Evolutionary conservation across 2,113 vertebrate species (phyloP), one percentile per base, ranked within the genome.

Genomic region (Cercocebus atys): DNA sequence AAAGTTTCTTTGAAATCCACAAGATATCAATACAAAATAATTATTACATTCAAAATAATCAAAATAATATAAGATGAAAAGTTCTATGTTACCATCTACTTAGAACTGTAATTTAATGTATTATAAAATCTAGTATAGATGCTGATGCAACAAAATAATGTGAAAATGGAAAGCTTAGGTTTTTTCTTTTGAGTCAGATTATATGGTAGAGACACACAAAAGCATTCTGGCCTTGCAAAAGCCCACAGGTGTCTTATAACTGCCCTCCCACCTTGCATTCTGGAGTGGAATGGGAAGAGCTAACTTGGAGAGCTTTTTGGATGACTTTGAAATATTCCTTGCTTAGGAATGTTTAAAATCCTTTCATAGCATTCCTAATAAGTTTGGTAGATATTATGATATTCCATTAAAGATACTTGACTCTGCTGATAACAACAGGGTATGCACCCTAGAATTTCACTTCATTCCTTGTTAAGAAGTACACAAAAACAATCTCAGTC

Each of bases 291-390:
- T 73, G 27, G 43, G 23, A 93, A 95, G 11, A 13, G 73, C 17
- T 59, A 80, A 97, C 13, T 75, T 92, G 85, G 55, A 95, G 72
- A 76, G 59, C 3, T 95, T 94, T 94, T 47, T 94, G 22, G 38
- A 88, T 93, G 50, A 75, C 43, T 88, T 82, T 80, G 79, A 91
- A 94, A 87, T 95, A 61, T 75, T 90, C 91, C 66, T 95, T 88
- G 55, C 72, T 95, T 40, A 78, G 61, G 52, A 93, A 83, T 92
- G 50, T 90, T 95, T 81, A 92, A 94, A 93, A 90, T 83, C 47
- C 38, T 91, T 93, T 86, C 30, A 76, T 27, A 92, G 32, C 47
- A 45, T 72, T 88, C 83, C 72, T 90, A 70, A 10, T 95, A 87
- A 68, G 13, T 93, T 95, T 80, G 38, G 50, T 76, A 32, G 90